Base-by-base conservation (phyloP, 1,140 invertebrate genomes). In the Callitettix versicolor region DNA sequence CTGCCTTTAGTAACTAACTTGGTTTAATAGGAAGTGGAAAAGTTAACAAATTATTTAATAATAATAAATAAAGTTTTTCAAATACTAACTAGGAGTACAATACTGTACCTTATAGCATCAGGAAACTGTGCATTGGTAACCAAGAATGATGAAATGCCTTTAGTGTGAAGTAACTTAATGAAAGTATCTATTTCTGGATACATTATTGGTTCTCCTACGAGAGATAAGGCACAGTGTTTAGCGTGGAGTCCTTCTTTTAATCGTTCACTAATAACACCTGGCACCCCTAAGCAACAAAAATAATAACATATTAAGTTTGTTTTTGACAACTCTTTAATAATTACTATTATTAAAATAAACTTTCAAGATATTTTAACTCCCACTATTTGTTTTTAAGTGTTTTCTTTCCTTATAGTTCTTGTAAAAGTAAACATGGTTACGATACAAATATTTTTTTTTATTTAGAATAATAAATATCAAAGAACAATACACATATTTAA, bases 171-270 rank as follows among this genome's bases (percentile, higher is more conserved):
- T 9, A 81, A 60, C 17, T 66, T 55, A 34, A 80, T 62, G 58
- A 81, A 76, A 53, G 66, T 68, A 64, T 81, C 81, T 38, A 82
- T 82, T 65, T 81, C 71, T 22, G 80, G 80, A 65, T 82, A 82
- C 80, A 82, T 81, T 58, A 82, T 82, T 0, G 80, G 80, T 62
- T 82, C 80, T 11, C 80, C 80, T 17, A 82, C 80, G 5, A 82
- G 66, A n/a, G 78, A 81, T 53, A 82, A 65, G 17, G 80, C 80
- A 69, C 80, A 82, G 64, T 82, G 80, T 57, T 65, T 57, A 41
- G 69, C 64, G 56, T 64, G 52, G 58, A 79, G 56, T 3, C 72
- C 80, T 68, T 82, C 80, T 15, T 65, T 64, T 26, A 81, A 65
- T 55, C 72, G 67, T 38, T 79, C 75, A 26, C 69, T 58, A 22